Evolutionary conservation across 2,888 invertebrate species (phyloP), one percentile per base, ranked within the genome.

Genomic region (Diaperis boleti): DNA sequence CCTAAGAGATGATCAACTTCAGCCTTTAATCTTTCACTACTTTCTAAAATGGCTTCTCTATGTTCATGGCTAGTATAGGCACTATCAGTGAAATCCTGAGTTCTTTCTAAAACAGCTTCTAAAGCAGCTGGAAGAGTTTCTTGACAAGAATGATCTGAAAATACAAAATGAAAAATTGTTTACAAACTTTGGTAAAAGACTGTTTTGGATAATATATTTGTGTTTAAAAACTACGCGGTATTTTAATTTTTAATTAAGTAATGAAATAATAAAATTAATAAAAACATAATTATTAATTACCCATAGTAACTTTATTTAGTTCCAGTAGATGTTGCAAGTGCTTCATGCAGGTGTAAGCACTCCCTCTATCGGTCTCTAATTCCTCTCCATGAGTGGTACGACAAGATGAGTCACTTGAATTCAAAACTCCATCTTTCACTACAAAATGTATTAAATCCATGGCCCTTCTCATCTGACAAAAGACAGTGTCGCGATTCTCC

Each of bases 31-130:
- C 94, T 88, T 81, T 98, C 96, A 78, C 95, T 81, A 69, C 81
- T 85, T 76, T 95, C 88, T 64, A 99, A 86, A 78, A 99, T 97
- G 79, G 95, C 93, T 83, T 99, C 96, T 66, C 98, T 88, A 83
- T 97, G 96, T 79, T 96, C 96, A 83, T 98, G 97, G 72, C 92
- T 93, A 66, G 98, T 99, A 83, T 98, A 99, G 68, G 98, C 97
- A 69, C 98, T 98, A 85, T 99, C 98, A 52, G 98, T 99, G 83
- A 99, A 99, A 85, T 99, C 98, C 85, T 95, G 94, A 66, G 96
- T 96, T 78, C 96, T 89, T 83, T 99, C 98, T 66, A 96, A 89
- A 62, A 96, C 90, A 68, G 94, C 90, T 74, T 98, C 95, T 76
- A 98, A 86, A 63, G 96, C 94, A 71, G 90, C 84, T 17, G 93